Evolutionary conservation across 2,888 invertebrate genomes (phyloP), one percentile per base, ranked within the genome.

Genomic region (Chrysodeixis includens): DNA sequence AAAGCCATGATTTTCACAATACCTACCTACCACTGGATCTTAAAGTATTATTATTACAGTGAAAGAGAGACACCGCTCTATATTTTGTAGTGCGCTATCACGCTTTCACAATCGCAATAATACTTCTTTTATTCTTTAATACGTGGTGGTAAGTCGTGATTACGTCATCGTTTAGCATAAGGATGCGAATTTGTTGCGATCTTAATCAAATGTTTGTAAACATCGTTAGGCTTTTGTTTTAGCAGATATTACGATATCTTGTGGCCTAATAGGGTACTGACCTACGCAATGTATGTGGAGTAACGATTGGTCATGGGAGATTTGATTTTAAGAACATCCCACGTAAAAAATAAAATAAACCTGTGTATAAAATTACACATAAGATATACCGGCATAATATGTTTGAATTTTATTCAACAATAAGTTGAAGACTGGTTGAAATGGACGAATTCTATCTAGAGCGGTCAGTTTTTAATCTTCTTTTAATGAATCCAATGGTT

Each of bases 1-100:
- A 46, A 71, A 16, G 61, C 69, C 71, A 56, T 66, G 62, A 56
- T 74, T 74, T 74, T 72, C 60, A 40, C 62, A 51, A 20, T 51
- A 56, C 30, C 57, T 63, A 52, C n/a, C n/a, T n/a, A n/a, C n/a
- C n/a, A n/a, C n/a, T n/a, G n/a, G n/a, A n/a, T n/a, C n/a, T n/a
- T n/a, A n/a, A n/a, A n/a, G n/a, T n/a, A n/a, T n/a, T n/a, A n/a
- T n/a, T n/a, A n/a, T n/a, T n/a, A n/a, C n/a, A n/a, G n/a, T n/a
- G n/a, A n/a, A n/a, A n/a, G n/a, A n/a, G n/a, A n/a, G n/a, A n/a
- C n/a, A n/a, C n/a, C n/a, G n/a, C n/a, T n/a, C n/a, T n/a, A n/a
- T n/a, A n/a, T n/a, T n/a, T n/a, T n/a, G n/a, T n/a, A n/a, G n/a
- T n/a, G n/a, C n/a, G n/a, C n/a, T n/a, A n/a, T n/a, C n/a, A n/a